A percentile compares a stretch with the other conserved stretches of the same genome.
Evolutionary conservation across 1,140 invertebrate genomes (phyloP).

Genomic region (Mylabris phalerata): DNA sequence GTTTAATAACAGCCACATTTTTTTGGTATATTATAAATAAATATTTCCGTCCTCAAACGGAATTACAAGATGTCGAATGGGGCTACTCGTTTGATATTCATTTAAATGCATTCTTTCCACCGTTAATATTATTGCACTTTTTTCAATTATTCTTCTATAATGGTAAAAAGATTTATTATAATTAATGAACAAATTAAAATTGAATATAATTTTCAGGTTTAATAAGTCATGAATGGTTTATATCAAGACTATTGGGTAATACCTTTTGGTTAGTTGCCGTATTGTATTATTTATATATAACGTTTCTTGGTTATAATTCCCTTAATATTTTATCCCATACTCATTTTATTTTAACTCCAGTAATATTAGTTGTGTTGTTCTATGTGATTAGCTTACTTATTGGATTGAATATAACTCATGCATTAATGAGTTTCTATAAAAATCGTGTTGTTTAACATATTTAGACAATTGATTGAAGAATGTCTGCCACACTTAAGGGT

Average conservation of each 20-base stretch:
- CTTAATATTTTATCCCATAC: constrained; percentile 87
- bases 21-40: constrained; percentile 81
- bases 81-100: constrained; percentile 98
- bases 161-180: constrained; percentile 50
- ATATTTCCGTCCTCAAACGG: constrained; percentile 68
- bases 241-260: constrained; percentile 83
- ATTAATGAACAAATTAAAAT: too few species aligned
- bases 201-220: constrained; percentile 54
- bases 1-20: constrained; percentile 15
- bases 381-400: constrained; percentile 72
- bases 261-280: constrained; percentile 89
- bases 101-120: constrained; percentile 96
- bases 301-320: constrained; percentile 95
- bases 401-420: constrained; percentile 64
- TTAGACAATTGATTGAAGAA: too few species aligned
- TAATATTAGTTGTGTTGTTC: constrained; percentile 70
- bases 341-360: constrained; percentile 76
- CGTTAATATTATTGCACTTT: constrained; percentile 88
- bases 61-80: constrained; percentile 89
- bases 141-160: constrained; percentile 86
- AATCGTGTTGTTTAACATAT: constrained; percentile 50
- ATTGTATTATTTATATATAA: constrained; percentile 94
- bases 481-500: too few species aligned
- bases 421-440: constrained; percentile 74
- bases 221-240: constrained; percentile 65